These are phyloP conservation scores for Eupithecia inturbata DNA, from an alignment of 2,888 invertebrate species.

Conservation along the genomic window DNA sequence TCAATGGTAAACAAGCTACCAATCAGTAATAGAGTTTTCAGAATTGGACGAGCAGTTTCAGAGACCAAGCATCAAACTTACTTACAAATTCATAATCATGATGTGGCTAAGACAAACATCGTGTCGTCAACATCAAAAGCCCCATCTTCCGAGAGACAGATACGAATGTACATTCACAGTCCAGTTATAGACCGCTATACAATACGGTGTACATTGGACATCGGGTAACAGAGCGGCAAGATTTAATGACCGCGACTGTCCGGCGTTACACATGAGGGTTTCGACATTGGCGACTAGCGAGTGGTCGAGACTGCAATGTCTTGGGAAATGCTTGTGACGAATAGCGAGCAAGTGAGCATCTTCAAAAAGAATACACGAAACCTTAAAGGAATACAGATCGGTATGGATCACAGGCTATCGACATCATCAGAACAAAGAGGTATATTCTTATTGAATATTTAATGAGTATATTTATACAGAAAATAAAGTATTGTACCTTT, in stretches of 20 bases:
- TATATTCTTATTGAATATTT: background rate
- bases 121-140: constrained; percentile 52
- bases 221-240: constrained; percentile 81
- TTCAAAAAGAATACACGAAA: background rate
- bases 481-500: background rate
- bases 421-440: background rate
- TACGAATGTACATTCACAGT: constrained; percentile 80
- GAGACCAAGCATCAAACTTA: too few species aligned
- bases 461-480: too few species aligned
- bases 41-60: too few species aligned
- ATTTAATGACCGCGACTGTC: constrained; percentile 79
- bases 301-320: constrained; percentile 32
- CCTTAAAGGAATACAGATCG: background rate
- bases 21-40: background rate
- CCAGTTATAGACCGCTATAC: constrained; percentile 82
- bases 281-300: constrained; percentile 59
- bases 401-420: background rate
- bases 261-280: constrained; percentile 68
- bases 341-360: background rate
- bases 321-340: constrained; percentile 30
- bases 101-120: constrained; percentile 4
- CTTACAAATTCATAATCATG: too few species aligned
- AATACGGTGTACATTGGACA: constrained; percentile 68
- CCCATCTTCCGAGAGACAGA: constrained; percentile 64
- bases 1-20: background rate